Conservation (phyloP, 2,797 vertebrate species). For the Gymnothorax javanicus region DNA sequence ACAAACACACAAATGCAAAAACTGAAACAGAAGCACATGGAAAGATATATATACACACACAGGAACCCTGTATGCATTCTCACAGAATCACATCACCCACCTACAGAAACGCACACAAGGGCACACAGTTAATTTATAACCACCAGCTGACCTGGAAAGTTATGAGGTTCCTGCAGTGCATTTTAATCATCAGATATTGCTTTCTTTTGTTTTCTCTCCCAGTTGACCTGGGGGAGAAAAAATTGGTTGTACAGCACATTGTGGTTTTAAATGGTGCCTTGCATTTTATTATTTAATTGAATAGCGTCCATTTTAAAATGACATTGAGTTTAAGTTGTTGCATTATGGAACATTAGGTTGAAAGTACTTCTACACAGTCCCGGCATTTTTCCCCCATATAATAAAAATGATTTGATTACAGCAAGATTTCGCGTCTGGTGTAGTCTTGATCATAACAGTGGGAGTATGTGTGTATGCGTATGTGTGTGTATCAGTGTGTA, state of each 20-base stretch:
- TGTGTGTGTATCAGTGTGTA: too few relatives aligned
- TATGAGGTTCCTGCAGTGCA: neutral
- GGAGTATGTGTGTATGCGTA: too few relatives aligned
- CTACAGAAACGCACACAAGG: neutral
- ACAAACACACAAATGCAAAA: neutral
- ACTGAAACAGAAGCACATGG: too few relatives aligned
- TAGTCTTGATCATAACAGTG: too few relatives aligned
- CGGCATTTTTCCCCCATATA: neutral
- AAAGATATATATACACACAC: too few relatives aligned
- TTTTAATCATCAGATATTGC: neutral
- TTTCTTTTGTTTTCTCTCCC: constrained; percentile 6
- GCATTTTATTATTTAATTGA: constrained; percentile 8
- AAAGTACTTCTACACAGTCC: neutral
- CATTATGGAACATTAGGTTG: constrained; percentile 14
- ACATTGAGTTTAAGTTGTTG: neutral
- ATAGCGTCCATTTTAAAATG: constrained; percentile 19
- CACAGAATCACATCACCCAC: too few relatives aligned
- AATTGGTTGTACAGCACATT: neutral
- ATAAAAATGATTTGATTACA: constrained; percentile 16
- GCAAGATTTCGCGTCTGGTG: too few relatives aligned
- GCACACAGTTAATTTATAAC: neutral
- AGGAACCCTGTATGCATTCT: too few relatives aligned
- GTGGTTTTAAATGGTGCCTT: constrained; percentile 7
- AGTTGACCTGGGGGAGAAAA: neutral
- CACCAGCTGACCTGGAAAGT: neutral